phyloP scores from a whole-genome alignment of 2,888 invertebrate genomes.

The Phaedon cochleariae region DNA sequence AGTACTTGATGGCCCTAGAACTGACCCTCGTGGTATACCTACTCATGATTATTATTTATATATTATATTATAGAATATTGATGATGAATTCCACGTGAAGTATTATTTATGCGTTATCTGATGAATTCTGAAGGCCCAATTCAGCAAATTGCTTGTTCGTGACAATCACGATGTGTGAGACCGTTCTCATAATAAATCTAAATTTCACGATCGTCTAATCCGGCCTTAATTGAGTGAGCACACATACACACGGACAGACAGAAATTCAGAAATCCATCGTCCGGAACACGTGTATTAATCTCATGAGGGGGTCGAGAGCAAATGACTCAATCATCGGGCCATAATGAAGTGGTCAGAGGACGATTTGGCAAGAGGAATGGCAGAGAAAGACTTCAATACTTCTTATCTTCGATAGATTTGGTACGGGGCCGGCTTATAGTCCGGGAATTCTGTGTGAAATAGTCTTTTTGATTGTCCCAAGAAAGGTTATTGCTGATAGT shows the following conservation, averaged over 20 bases:
- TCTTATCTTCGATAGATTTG: slow-evolving; percentile 58
- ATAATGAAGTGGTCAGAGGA: slow-evolving; percentile 60
- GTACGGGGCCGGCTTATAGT: slow-evolving; percentile 35
- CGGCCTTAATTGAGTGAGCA: slow-evolving; percentile 38
- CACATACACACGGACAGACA: slow-evolving; percentile 25
- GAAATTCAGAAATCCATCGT: slow-evolving; percentile 1
- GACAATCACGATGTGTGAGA: not conserved
- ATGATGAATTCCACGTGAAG: no score
- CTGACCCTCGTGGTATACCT: no score
- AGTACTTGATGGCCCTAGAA: no score
- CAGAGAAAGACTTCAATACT: slow-evolving; percentile 52
- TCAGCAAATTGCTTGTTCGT: no score
- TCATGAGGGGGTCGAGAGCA: slow-evolving; percentile 55
- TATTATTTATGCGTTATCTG: no score
- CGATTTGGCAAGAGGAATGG: slow-evolving; percentile 50
- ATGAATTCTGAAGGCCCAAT: no score
- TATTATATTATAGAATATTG: no score
- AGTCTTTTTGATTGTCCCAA: no score
- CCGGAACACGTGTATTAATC: slow-evolving; percentile 59
- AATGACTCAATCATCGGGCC: slow-evolving; percentile 60
- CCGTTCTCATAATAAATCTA: slow-evolving; percentile 45
- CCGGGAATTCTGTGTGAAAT: not conserved
- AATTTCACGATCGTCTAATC: slow-evolving; percentile 45
- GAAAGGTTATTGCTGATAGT: no score
- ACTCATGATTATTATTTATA: no score